Conservation (phyloP, 1,140 invertebrate species). For the Stenopsyche tienmushanensis region DNA sequence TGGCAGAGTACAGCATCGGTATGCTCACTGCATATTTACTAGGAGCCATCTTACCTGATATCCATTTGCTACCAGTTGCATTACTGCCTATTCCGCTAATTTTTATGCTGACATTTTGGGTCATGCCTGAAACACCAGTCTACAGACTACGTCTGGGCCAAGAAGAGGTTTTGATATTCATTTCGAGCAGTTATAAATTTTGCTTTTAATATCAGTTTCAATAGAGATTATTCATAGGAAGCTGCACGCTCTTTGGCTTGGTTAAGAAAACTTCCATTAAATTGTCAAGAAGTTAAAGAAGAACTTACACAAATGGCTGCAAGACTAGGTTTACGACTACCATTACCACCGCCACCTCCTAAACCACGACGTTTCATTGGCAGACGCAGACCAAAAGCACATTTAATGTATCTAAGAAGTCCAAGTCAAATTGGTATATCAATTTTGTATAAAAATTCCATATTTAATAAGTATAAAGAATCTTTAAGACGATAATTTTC, state of each 20-base stretch:
- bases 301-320: slow-evolving; percentile 15
- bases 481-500: too few relatives aligned
- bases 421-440: neutral
- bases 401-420: slow-evolving; percentile 3
- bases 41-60: slow-evolving; percentile 53
- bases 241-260: slow-evolving; percentile 20
- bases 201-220: neutral
- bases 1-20: slow-evolving; percentile 56
- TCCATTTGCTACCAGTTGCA: slow-evolving; percentile 4
- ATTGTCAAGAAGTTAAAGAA: slow-evolving; percentile 16
- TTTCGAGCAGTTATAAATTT: neutral
- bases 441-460: too few relatives aligned
- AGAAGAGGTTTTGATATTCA: slow-evolving; percentile 15
- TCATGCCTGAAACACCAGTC: slow-evolving; percentile 61
- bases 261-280: slow-evolving; percentile 28
- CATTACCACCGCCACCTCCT: slow-evolving; percentile 8
- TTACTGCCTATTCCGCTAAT: slow-evolving; percentile 50
- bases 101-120: slow-evolving; percentile 51
- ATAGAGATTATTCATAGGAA: slow-evolving; percentile 3
- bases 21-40: slow-evolving; percentile 55
- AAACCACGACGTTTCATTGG: neutral
- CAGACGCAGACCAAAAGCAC: neutral
- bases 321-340: slow-evolving; percentile 6
- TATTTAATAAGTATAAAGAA: too few relatives aligned
- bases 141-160: slow-evolving; percentile 40